Evolutionary conservation across 2,888 invertebrate species (phyloP), one percentile per base, ranked within the genome.

Genomic region (Zelleria hepariella): DNA sequence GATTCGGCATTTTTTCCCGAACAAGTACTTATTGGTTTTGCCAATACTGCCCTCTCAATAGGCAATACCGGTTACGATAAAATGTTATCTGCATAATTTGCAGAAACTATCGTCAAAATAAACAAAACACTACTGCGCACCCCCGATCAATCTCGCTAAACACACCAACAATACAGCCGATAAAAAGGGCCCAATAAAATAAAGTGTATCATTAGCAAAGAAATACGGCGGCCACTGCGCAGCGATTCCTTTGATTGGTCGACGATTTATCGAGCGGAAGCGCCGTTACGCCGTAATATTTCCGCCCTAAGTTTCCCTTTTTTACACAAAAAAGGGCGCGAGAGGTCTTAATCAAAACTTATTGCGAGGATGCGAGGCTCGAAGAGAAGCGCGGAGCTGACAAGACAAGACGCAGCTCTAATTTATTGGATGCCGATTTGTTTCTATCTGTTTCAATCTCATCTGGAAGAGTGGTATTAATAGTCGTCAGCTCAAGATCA

Each of bases 211-310:
- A 85, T 82, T 87, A 86, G 86, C 81, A 86, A 79, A 86, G 84
- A 86, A 81, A 85, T 84, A 84, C 80, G 82, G 69, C 76, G 72
- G 70, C 10, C 5, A 68, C 71, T 67, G 73, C 66, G 74, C 75
- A 69, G 77, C 78, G 75, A 75, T 82, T 83, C 84, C 82, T 87
- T 87, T 88, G 89, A 89, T 89, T 89, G 83, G 86, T 77, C 80
- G 80, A 78, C 82, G 82, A 88, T 89, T 89, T 89, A 89, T 89
- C 82, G 89, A 78, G 86, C 89, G 89, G 89, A 89, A 89, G 89
- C 82, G 81, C 84, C 82, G 86, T 86, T 86, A 84, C 81, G 82
- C 75, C 71, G 82, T 89, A 89, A 89, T 89, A 89, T 88, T 87
- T 89, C 89, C 89, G 88, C 82, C 77, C 79, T 70, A 75, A 83